A percentile compares a stretch with the other conserved stretches of the same genome.
These are phyloP conservation scores for Falco naumanni DNA, from an alignment of 2,797 vertebrate species.

Conservation along the genomic window DNA sequence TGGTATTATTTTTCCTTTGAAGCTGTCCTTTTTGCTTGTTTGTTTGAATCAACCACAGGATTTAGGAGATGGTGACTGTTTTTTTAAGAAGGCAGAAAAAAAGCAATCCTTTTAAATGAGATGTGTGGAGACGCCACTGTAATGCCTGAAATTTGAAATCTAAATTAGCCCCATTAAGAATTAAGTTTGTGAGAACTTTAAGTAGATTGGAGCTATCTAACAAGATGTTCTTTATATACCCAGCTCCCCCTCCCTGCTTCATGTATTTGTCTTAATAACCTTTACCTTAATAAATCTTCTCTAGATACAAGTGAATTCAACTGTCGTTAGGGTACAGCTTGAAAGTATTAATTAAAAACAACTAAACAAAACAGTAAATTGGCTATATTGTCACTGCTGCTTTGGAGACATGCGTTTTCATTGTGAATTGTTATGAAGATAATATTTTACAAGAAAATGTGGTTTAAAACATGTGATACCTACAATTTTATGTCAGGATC, in stretches of 20 bases:
- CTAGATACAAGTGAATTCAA: not conserved
- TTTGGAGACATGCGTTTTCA: not conserved
- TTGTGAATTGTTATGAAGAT: not conserved
- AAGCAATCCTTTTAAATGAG: not conserved
- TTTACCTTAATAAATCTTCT: not conserved
- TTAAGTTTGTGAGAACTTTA: not conserved
- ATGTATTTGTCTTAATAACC: not conserved
- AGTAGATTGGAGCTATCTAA: not conserved
- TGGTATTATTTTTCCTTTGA: not conserved
- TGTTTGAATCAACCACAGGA: not conserved
- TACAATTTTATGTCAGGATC: not conserved
- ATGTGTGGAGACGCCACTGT: not conserved
- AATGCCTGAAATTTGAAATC: not conserved
- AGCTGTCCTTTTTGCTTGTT: not conserved
- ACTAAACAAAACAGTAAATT: not conserved
- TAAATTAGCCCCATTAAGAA: not conserved
- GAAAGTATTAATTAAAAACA: not conserved
- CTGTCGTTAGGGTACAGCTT: not conserved
- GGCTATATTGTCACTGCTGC: not conserved
- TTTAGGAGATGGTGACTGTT: not conserved
- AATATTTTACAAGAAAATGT: not conserved
- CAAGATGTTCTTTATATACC: not conserved
- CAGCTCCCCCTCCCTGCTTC: not conserved
- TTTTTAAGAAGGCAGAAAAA: not conserved
- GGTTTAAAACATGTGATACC: not conserved